Conservation (phyloP, 2,797 vertebrate genomes). For the Ctenosaura bakeri region DNA sequence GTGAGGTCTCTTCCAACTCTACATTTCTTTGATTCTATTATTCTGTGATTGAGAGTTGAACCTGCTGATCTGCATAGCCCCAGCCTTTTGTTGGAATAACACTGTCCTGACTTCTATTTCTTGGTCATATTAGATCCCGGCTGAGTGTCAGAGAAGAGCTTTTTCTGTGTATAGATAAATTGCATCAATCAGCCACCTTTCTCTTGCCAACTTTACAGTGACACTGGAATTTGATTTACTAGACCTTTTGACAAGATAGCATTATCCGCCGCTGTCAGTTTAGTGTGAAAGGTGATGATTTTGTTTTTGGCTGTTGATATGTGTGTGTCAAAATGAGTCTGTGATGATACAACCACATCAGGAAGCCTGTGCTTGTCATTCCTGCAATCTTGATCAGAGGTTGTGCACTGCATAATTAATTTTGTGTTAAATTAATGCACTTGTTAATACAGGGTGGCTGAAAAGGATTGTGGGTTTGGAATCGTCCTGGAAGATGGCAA, state of each 20-base stretch:
- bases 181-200: neutral
- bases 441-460: neutral
- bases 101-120: neutral
- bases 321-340: slow-evolving; percentile 34
- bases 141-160: neutral
- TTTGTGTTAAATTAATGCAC: neutral
- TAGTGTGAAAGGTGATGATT: slow-evolving; percentile 30
- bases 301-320: slow-evolving; percentile 17
- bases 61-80: neutral
- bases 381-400: neutral
- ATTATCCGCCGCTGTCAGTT: slow-evolving; percentile 33
- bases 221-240: slow-evolving; percentile 19
- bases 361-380: slow-evolving; percentile 17
- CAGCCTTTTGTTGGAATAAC: neutral
- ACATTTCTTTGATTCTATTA: too few species aligned
- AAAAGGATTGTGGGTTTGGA: neutral
- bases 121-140: neutral
- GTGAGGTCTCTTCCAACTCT: too few species aligned
- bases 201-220: neutral
- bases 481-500: neutral
- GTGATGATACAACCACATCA: slow-evolving; percentile 11
- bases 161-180: neutral
- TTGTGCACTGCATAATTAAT: slow-evolving; percentile 1
- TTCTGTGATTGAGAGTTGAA: too few species aligned
- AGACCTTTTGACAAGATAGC: slow-evolving; percentile 27